These are phyloP conservation scores for Drosophila vallismaia DNA, from an alignment of 2,888 invertebrate genomes.

Conservation along the genomic window DNA sequence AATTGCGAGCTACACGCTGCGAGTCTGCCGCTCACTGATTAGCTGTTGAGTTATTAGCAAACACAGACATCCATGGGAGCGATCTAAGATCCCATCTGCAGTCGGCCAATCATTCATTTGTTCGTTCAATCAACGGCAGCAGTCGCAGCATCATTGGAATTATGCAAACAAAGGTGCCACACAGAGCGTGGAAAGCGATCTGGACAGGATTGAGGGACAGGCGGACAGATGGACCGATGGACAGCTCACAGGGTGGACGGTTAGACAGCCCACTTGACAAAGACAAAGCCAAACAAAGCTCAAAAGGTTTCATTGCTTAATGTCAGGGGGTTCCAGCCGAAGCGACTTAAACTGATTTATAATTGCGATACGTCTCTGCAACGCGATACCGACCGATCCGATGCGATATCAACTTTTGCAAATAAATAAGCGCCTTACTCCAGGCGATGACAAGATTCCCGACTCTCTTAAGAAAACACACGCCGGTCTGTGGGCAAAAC, in stretches of 20 bases:
- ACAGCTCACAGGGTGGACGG: conserved; percentile 25
- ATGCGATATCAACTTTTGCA: conserved; percentile 44
- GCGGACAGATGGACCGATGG: conserved; percentile 23
- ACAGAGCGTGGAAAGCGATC: conserved; percentile 70
- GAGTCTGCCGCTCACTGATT: conserved; percentile 59
- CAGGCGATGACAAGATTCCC: conserved; percentile 68
- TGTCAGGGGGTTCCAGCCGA: conserved; percentile 68
- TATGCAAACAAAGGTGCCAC: conserved; percentile 77
- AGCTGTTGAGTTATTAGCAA: conserved; percentile 81
- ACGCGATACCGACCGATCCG: conserved; percentile 48
- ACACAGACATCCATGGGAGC: conserved; percentile 59
- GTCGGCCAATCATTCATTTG: conserved; percentile 65
- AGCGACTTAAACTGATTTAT: conserved; percentile 82
- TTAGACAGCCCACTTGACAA: conserved; percentile 45
- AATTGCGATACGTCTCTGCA: conserved; percentile 73
- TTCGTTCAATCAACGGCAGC: conserved; percentile 53
- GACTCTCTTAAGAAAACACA: conserved; percentile 13
- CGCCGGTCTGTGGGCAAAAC: conserved; percentile 38
- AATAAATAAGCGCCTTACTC: conserved; percentile 79
- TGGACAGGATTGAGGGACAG: conserved; percentile 48
- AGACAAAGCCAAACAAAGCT: conserved; percentile 58
- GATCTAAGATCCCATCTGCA: conserved; percentile 45
- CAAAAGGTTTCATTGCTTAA: conserved; percentile 80
- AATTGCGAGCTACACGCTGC: conserved; percentile 73
- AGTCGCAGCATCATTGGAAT: conserved; percentile 18